Percentiles rank a stretch among this genome's conserved stretches.
phyloP scores from a whole-genome alignment of 2,113 vertebrate genomes.

The Motacilla tschutschensis region DNA sequence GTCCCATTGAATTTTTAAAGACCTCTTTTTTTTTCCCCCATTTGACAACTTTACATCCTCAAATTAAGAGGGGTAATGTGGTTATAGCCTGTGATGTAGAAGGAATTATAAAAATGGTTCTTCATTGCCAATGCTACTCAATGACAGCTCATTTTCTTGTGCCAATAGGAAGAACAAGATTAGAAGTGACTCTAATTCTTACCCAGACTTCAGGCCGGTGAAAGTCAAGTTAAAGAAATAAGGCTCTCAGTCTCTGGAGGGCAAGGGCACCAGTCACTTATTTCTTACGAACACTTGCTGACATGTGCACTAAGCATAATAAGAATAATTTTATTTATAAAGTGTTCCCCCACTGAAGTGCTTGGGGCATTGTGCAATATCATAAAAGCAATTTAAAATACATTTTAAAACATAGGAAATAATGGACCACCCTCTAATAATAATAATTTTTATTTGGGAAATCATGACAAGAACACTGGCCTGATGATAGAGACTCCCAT shows the following conservation, averaged over 20 bases:
- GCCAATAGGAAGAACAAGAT: constrained; percentile 66
- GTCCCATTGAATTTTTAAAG: constrained; percentile 32
- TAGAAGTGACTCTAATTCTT: constrained; percentile 66
- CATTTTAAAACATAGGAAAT: constrained; percentile 45
- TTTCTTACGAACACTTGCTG: constrained; percentile 47
- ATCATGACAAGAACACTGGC: constrained; percentile 9
- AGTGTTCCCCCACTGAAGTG: constrained; percentile 28
- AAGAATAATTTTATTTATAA: constrained; percentile 61
- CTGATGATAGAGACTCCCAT: background rate
- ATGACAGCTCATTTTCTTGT: constrained; percentile 67
- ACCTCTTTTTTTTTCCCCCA: background rate
- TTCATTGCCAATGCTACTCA: constrained; percentile 41
- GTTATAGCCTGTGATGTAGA: constrained; percentile 30
- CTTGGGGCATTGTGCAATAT: constrained; percentile 31
- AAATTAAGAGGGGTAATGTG: constrained; percentile 39
- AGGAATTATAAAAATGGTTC: constrained; percentile 62
- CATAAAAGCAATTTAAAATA: constrained; percentile 42
- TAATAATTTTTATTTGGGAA: constrained; percentile 33
- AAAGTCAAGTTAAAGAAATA: constrained; percentile 64
- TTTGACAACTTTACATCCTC: constrained; percentile 36
- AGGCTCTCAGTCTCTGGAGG: constrained; percentile 62
- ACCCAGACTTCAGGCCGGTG: constrained; percentile 47
- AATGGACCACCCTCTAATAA: constrained; percentile 31
- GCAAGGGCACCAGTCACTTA: constrained; percentile 58
- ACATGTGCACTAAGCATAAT: constrained; percentile 56